A percentile compares a stretch with the other conserved stretches of the same genome.
Conservation (phyloP, 1,140 invertebrate species). For the Armadillidium nasatum region DNA sequence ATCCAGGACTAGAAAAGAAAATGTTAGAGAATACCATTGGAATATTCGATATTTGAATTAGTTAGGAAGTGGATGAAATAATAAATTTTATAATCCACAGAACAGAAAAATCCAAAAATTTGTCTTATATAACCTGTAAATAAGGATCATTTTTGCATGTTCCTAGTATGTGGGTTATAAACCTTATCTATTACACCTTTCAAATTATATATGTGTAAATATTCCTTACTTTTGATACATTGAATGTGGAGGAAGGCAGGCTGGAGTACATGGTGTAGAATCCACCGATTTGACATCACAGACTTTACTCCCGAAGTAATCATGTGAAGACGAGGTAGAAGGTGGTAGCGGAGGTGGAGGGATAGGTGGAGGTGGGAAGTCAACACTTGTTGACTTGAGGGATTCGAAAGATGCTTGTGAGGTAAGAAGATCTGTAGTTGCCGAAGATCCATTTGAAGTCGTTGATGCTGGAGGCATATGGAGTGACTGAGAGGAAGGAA, state of each 20-base stretch:
- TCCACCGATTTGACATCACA: slow-evolving; percentile 22
- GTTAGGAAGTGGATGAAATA: too few relatives aligned
- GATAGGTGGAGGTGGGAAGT: slow-evolving; percentile 48
- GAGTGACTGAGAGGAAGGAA: slow-evolving; percentile 34
- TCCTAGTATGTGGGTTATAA: too few relatives aligned
- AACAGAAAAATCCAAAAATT: too few relatives aligned
- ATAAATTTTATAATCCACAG: too few relatives aligned
- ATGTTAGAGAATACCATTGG: too few relatives aligned
- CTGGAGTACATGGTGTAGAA: too few relatives aligned
- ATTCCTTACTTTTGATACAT: slow-evolving; percentile 18
- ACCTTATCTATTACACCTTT: too few relatives aligned
- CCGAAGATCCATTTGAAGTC: slow-evolving; percentile 23
- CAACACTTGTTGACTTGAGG: slow-evolving; percentile 34
- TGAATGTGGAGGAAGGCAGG: too few relatives aligned
- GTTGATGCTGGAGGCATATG: slow-evolving; percentile 35
- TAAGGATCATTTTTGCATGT: too few relatives aligned
- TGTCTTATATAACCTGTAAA: too few relatives aligned
- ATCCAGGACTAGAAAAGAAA: slow-evolving; percentile 62
- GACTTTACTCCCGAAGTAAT: slow-evolving; percentile 29
- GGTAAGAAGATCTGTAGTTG: slow-evolving; percentile 48
- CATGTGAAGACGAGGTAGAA: slow-evolving; percentile 17
- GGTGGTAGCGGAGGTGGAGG: slow-evolving; percentile 50
- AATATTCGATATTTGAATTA: too few relatives aligned
- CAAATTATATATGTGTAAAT: not conserved
- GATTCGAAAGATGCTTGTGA: slow-evolving; percentile 49